These are phyloP conservation scores for Leptinotarsa rubiginosa DNA, from an alignment of 2,888 invertebrate genomes.

Conservation along the genomic window DNA sequence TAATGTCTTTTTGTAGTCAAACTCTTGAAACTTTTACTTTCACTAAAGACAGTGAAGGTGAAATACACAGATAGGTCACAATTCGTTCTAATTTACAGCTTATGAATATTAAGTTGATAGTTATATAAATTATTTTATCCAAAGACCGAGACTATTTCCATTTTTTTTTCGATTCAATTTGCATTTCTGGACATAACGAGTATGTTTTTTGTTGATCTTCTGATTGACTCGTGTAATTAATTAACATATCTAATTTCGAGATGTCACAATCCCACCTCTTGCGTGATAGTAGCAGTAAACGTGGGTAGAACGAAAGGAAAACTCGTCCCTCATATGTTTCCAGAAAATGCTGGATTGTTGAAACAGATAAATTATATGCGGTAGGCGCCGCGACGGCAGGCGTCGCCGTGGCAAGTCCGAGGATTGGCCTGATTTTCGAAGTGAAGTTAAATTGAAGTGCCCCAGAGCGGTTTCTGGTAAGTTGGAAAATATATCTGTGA, in stretches of 20 bases:
- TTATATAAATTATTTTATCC: no score
- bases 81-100: no score
- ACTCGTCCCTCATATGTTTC: background rate
- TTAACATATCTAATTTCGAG: background rate
- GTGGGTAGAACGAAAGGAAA: background rate
- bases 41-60: no score
- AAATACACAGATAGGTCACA: no score
- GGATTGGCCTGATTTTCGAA: conserved; percentile 13
- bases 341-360: background rate
- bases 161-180: no score
- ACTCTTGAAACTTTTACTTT: no score
- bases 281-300: background rate
- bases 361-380: background rate
- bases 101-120: no score
- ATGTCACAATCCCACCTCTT: background rate
- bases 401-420: background rate
- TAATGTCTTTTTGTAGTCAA: no score
- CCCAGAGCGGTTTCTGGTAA: conserved; percentile 1
- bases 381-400: conserved; percentile 7
- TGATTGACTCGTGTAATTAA: background rate
- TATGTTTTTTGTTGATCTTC: background rate
- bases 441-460: conserved; percentile 6
- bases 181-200: no score
- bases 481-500: background rate
- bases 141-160: no score